Base-by-base conservation (phyloP, 2,888 invertebrate genomes). In the Folsomia candida region DNA sequence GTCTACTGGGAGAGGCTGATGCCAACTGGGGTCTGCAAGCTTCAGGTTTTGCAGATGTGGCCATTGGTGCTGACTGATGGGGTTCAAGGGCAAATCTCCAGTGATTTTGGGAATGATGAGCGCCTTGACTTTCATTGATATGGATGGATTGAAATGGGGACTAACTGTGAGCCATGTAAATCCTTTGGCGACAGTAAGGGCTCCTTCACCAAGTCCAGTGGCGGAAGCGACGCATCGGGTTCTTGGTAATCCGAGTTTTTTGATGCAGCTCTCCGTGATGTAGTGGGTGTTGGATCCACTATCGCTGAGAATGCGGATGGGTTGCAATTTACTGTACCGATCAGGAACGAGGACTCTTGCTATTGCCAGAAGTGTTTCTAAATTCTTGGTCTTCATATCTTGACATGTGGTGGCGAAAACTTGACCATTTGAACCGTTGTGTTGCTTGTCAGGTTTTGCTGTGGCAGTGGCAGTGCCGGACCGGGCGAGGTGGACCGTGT, bases 71-170 rank as follows among this genome's bases (percentile, higher is more conserved):
- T 4, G 29, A 22, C 37, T 4, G 20, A 14, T n/a, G 11, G 62
- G 14, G 22, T 14, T 2, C 2, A 9, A 22, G 6, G 73, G 73
- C 3, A 68, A 27, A 4, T 54, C 24, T 4, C 65, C 24, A 9
- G 70, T 68, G 0, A 73, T 37, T 20, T 59, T 65, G 1, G 59
- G 37, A 6, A 73, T 27, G 9, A 70, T 63, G 25, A 73, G 59
- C 18, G 70, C 67, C 9, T 60, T 14, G 9, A 73, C 47, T 20
- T 2, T 25, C 37, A 29, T 51, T 11, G 28, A 18, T 18, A 14
- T 11, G n/a, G 1, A 3, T 11, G 59, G 27, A 4, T 22, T 3
- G 22, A 69, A 69, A 26, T 20, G 37, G 1, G 71, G 63, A 24
- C 18, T 22, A 18, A 73, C 22, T 0, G 25, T 51, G 20, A 70